Evolutionary conservation across 2,888 invertebrate genomes (phyloP), one percentile per base, ranked within the genome.

Genomic region (Lordiphosa andalusiaca): DNA sequence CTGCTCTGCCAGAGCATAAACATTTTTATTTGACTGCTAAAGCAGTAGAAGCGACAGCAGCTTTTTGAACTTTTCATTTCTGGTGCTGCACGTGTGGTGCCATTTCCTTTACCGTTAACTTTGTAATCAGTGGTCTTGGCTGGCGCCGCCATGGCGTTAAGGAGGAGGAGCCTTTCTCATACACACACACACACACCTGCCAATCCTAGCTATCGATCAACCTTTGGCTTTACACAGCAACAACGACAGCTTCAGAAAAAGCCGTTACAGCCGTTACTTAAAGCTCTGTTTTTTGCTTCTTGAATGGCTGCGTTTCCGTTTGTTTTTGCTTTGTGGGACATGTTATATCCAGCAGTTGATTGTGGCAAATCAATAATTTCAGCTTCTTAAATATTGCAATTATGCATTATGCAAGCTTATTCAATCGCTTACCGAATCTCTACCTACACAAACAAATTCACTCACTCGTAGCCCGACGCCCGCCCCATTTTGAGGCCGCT

Each of bases 401-500:
- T 47, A 46, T 57, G 39, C 38, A 62, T 63, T 62, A 52, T 62
- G 9, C 42, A 44, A 41, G 58, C 48, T 65, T 69, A 61, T 73
- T 62, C 51, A 76, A 73, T 76, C 49, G 55, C 67, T 76, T 73
- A 69, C 58, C 53, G 52, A 64, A 80, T 71, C 55, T 56, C 46
- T 47, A 38, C 41, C 16, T 46, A 49, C 38, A 44, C 16, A 46
- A 37, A 36, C 23, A 16, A 37, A 19, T 21, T 6, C 23, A 48
- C 13, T 36, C 23, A 48, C 10, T 23, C 37, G 4, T 16, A 23
- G 12, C 19, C 12, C n/a, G 6, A 6, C 71, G 49, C 58, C 67
- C 81, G 73, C 73, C 76, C 73, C 80, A 71, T 80, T 75, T 80
- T 54, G 59, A 48, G 57, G 71, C 69, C 23, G 23, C 23, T 23